A percentile compares a stretch with the other conserved stretches of the same genome.
Evolutionary conservation across 1,140 invertebrate genomes (phyloP).

Genomic region (Bombyx mandarina): DNA sequence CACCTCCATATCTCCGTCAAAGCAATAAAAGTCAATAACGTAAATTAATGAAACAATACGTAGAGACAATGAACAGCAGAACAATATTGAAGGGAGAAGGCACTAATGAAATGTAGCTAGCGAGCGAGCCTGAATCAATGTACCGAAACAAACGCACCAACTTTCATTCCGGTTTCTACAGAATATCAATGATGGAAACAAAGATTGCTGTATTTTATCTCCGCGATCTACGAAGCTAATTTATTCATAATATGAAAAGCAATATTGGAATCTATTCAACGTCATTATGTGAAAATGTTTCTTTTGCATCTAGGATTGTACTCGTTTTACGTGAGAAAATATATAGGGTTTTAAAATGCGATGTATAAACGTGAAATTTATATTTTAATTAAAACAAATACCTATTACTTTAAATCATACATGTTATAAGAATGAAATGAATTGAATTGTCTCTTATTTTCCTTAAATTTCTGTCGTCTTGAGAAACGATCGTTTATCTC

Average conservation of each 20-base stretch:
- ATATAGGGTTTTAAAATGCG: too few species aligned
- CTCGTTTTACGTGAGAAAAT: too few species aligned
- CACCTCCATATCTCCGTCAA: neutral
- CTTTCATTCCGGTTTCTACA: conserved; percentile 18
- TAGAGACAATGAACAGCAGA: conserved; percentile 42
- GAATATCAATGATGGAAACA: conserved; percentile 40
- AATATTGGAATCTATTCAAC: too few species aligned
- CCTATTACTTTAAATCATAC: too few species aligned
- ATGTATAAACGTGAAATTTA: too few species aligned
- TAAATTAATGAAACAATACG: conserved; percentile 48
- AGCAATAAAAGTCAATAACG: conserved; percentile 5
- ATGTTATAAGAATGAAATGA: too few species aligned
- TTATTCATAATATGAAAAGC: neutral
- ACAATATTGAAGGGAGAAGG: conserved; percentile 36
- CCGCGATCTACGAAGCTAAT: conserved; percentile 1
- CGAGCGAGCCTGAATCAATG: conserved; percentile 37
- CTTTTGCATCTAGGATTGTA: too few species aligned
- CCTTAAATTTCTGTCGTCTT: too few species aligned
- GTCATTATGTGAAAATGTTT: too few species aligned
- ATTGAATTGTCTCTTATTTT: too few species aligned
- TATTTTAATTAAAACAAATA: too few species aligned
- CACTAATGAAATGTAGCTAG: conserved; percentile 58
- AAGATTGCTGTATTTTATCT: conserved; percentile 28
- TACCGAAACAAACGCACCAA: conserved; percentile 47
- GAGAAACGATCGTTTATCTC: too few species aligned